Evolutionary conservation across 2,888 invertebrate species (phyloP).

Genomic region (Autographa pulchrina): DNA sequence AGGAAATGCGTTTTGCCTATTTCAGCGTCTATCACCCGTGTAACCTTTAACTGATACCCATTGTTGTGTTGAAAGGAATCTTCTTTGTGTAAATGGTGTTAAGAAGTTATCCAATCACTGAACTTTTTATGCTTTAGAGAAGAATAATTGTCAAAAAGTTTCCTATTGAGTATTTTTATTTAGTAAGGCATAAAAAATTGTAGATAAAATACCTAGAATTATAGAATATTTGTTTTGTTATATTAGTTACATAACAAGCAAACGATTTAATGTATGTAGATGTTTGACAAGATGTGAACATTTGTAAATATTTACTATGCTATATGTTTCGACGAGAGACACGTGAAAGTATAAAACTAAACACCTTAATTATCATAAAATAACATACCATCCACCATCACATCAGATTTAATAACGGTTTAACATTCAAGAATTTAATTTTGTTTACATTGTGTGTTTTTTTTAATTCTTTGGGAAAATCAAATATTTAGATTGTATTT

Average conservation of each 20-base stretch:
- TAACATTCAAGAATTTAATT: background rate
- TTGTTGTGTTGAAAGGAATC: background rate
- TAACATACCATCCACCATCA: background rate
- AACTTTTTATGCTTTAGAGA: background rate
- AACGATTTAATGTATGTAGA: background rate
- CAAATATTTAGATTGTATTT: no score
- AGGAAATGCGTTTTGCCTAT: background rate
- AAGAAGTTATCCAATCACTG: background rate
- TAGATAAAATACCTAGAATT: background rate
- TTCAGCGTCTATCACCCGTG: background rate
- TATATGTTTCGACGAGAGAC: constrained; percentile 33
- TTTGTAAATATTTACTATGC: constrained; percentile 47
- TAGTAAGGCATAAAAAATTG: background rate
- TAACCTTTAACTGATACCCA: background rate
- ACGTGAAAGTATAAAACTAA: constrained; percentile 23
- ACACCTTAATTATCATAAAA: constrained; percentile 14
- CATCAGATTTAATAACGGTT: background rate
- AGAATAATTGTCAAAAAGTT: background rate
- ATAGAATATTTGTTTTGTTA: background rate
- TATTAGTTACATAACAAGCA: background rate
- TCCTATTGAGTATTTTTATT: background rate
- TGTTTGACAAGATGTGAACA: constrained; percentile 27
- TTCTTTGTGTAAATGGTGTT: background rate
- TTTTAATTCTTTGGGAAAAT: background rate
- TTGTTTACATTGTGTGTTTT: background rate